These are phyloP conservation scores for Andinoacara biseriatus DNA, from an alignment of 2,113 vertebrate genomes.

Conservation along the genomic window DNA sequence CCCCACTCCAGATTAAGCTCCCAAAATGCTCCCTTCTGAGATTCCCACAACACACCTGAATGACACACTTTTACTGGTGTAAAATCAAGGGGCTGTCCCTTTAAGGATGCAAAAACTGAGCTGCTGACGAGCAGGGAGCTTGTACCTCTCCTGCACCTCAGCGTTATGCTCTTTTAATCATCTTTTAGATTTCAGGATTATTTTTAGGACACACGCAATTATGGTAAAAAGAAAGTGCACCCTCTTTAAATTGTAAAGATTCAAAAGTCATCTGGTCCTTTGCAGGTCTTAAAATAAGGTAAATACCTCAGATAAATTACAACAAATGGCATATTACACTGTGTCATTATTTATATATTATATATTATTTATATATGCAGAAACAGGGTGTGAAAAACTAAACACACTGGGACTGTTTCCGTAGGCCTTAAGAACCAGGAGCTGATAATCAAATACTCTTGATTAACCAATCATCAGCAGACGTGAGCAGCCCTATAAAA, in stretches of 20 bases:
- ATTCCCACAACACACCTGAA: neutral
- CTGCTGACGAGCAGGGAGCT: neutral
- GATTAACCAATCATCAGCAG: neutral
- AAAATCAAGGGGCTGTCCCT: constrained; percentile 1
- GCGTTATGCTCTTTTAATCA: neutral
- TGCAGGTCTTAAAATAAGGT: neutral
- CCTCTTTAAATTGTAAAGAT: too few species aligned
- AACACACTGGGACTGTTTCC: rapidly evolving
- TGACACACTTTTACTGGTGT: neutral
- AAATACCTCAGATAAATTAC: rapidly evolving
- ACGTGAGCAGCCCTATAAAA: neutral
- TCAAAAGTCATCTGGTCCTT: neutral
- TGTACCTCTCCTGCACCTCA: neutral
- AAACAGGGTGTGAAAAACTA: rapidly evolving
- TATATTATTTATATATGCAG: too few species aligned
- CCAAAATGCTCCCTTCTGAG: neutral
- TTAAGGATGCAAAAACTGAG: neutral
- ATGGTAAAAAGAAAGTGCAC: neutral
- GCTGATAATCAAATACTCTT: neutral
- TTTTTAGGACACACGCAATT: rapidly evolving
- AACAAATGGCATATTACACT: neutral
- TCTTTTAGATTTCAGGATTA: neutral
- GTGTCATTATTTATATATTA: too few species aligned
- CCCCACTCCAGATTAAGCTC: neutral
- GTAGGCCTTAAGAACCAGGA: neutral